These are phyloP conservation scores for Crossaster papposus DNA, from an alignment of 53 echinoderm and acorn worm genomes.

Conservation along the genomic window DNA sequence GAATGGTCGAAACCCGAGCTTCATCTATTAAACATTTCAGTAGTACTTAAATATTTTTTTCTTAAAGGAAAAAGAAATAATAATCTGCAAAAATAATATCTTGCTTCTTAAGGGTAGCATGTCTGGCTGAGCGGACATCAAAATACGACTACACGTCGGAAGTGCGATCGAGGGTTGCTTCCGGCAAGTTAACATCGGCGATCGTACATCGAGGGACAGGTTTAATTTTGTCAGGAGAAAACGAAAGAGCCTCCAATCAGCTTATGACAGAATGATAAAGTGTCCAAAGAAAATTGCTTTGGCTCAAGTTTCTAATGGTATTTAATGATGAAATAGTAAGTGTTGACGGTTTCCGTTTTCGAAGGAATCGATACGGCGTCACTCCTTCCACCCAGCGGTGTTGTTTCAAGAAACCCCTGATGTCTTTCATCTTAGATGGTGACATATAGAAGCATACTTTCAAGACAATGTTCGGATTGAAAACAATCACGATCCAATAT, in stretches of 20 bases:
- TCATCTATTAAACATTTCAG: too few species aligned
- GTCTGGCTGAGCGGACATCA: not conserved
- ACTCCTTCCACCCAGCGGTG: not conserved
- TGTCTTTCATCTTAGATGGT: not conserved
- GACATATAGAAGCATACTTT: not conserved
- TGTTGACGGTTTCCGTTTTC: too few species aligned
- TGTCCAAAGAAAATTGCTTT: too few species aligned
- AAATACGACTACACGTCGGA: not conserved
- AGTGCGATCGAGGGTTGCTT: not conserved
- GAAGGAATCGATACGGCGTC: too few species aligned
- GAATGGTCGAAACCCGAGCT: too few species aligned
- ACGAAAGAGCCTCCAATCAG: too few species aligned
- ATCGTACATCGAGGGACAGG: too few species aligned
- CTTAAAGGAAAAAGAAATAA: not conserved
- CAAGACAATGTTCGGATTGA: not conserved
- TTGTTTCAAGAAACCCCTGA: not conserved
- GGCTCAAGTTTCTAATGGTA: too few species aligned
- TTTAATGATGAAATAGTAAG: too few species aligned
- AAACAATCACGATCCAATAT: not conserved
- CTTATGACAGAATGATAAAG: too few species aligned
- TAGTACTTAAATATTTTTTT: not conserved
- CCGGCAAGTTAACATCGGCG: not conserved
- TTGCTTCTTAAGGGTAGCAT: not conserved
- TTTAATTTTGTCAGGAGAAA: too few species aligned
- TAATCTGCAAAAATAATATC: not conserved